These are phyloP conservation scores for Malurus leucopterus DNA, from an alignment of 2,797 vertebrate genomes.

Conservation along the genomic window DNA sequence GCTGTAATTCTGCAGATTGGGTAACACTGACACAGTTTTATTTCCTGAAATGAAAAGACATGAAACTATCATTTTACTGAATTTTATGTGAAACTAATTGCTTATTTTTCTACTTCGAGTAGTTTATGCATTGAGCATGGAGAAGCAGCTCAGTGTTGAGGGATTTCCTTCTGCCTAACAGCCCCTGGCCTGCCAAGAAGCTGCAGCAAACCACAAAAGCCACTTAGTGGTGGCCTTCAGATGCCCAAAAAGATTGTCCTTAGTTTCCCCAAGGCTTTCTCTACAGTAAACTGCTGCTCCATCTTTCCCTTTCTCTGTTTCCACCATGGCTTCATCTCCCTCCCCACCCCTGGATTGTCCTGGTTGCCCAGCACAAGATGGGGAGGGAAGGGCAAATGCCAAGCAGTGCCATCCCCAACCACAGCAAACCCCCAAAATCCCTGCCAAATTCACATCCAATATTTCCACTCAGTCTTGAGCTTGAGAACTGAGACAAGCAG, in stretches of 20 bases:
- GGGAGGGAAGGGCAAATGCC: background rate
- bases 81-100: background rate
- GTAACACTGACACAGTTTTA: background rate
- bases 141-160: background rate
- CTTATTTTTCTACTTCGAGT: background rate
- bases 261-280: background rate
- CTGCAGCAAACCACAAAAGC: background rate
- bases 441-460: background rate
- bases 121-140: background rate
- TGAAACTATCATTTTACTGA: background rate
- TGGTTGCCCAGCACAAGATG: rapidly evolving
- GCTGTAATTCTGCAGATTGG: background rate
- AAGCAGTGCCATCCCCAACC: background rate
- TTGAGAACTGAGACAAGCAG: background rate
- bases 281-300: background rate
- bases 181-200: background rate
- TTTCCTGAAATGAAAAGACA: background rate
- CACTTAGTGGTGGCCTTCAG: rapidly evolving
- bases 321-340: background rate
- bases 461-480: background rate
- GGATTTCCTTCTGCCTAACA: background rate
- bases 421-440: background rate
- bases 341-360: background rate
- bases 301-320: background rate
- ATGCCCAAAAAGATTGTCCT: background rate